Base-by-base conservation (phyloP, 2,888 invertebrate species). In the Margaritifera margaritifera region DNA sequence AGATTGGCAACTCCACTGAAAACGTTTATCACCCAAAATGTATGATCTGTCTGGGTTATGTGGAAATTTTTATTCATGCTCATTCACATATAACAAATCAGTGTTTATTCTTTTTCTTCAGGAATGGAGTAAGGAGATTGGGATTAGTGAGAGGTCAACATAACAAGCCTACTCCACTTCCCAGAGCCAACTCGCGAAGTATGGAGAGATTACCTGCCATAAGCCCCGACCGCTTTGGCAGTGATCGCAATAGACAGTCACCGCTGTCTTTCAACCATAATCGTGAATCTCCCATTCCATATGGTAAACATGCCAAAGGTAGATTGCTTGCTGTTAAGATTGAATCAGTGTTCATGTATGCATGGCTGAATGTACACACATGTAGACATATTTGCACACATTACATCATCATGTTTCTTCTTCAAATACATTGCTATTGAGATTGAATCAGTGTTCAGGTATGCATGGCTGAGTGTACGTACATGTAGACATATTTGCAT, bases 131-230 rank as follows among this genome's bases (percentile, higher is more conserved):
- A 4, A 64, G 79, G 31, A 75, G 72, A 60, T 67, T 81, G 19
- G 80, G 80, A 42, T 67, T 73, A 55, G 76, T 78, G 1, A 69
- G 80, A 24, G 73, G 67, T 62, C 71, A 76, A 42, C 62, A 69
- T 19, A 42, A 52, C 71, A 78, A 73, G 64, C 74, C 78, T 5
- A 67, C 72, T 54, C 80, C 80, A 56, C 65, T 78, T 61, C 80
- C 80, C 51, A 64, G 74, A 61, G 66, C 74, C 8, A 78, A 75
- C 57, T 74, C 74, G 50, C 67, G 71, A 19, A 78, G 79, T 64
- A 78, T 76, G 15, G 79, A 81, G 71, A 65, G 80, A 65, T 71
- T 78, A 8, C 80, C 80, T 20, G 71, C 77, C 19, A 78, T 79
- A 27, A 81, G 80, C 67, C 80, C 80, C 1, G 80, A 81, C 64